phyloP scores from a whole-genome alignment of 2,113 vertebrate species.

The Centropristis striata region DNA sequence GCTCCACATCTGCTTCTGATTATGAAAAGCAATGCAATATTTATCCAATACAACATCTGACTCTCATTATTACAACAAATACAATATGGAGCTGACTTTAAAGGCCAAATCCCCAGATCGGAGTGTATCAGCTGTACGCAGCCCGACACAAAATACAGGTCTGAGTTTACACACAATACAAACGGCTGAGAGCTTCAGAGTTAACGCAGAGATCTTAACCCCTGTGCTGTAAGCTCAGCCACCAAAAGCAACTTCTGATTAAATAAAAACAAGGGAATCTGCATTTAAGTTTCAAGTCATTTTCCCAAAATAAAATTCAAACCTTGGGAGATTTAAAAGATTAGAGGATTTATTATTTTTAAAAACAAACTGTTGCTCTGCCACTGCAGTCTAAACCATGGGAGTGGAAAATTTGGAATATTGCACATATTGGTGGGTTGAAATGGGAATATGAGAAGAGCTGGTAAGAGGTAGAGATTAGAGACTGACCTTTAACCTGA shows the following conservation, averaged over 20 bases:
- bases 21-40: conserved; percentile 40
- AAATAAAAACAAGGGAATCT: conserved; percentile 29
- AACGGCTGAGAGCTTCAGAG: neutral
- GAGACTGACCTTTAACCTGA: neutral
- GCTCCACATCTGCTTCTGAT: conserved; percentile 67
- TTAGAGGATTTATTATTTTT: neutral
- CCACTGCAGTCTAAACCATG: neutral
- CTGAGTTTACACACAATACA: conserved; percentile 54
- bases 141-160: conserved; percentile 55
- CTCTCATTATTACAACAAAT: conserved; percentile 39
- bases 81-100: conserved; percentile 28
- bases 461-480: neutral
- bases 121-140: neutral
- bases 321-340: neutral
- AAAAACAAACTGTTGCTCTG: conserved; percentile 7
- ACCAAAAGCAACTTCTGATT: conserved; percentile 37
- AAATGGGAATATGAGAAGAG: conserved; percentile 5
- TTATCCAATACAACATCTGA: conserved; percentile 36
- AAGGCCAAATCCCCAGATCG: conserved; percentile 44
- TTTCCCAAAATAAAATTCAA: too few species aligned
- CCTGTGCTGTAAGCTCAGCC: neutral
- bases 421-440: neutral
- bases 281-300: neutral
- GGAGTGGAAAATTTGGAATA: neutral
- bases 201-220: conserved; percentile 11